Evolutionary conservation across 2,797 vertebrate genomes (phyloP), one percentile per base, ranked within the genome.

Genomic region (Bradypodion pumilum): DNA sequence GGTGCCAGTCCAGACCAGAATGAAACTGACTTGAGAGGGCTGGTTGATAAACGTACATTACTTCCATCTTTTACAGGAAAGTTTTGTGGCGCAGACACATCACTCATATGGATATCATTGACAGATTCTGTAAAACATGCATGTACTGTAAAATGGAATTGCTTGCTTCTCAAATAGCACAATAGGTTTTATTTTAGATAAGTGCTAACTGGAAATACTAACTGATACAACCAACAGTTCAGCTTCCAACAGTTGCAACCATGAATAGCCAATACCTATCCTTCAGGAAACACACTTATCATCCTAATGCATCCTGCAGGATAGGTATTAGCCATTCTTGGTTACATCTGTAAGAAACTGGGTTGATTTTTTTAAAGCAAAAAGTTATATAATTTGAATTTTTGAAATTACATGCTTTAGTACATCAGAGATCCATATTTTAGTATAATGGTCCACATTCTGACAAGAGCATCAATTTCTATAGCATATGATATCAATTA

Each of bases 71-170:
- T 95, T 66, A 94, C 90, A 78, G 93, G 90, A 0, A 97, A 95
- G 85, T 94, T 97, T 87, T 97, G 98, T 32, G 96, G 93, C 88
- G 97, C 94, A 85, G 95, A 95, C 32, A 91, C 76, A 77, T 97
- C 98, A 92, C 94, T 97, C 94, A 97, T 95, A 87, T 98, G 97
- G 88, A 97, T 94, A 75, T 99, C 98, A 86, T 73, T 94, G 91
- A 97, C 96, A 87, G 95, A 97, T 74, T 99, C 98, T 98, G 92
- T 63, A 96, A 95, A 87, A 83, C 88, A 92, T 78, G 93, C 81
- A 35, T 76, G 13, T 81, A 85, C 90, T 88, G 27, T 83, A 78
- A 87, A 42, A 32, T 7, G 7, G 3, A 42, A 1, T 8, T 21
- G 52, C 56, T 68, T 32, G 7, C 32, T 70, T n/a, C 35, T 56